Conservation (phyloP, 2,797 vertebrate species). For the Macroramphosus scolopax region DNA sequence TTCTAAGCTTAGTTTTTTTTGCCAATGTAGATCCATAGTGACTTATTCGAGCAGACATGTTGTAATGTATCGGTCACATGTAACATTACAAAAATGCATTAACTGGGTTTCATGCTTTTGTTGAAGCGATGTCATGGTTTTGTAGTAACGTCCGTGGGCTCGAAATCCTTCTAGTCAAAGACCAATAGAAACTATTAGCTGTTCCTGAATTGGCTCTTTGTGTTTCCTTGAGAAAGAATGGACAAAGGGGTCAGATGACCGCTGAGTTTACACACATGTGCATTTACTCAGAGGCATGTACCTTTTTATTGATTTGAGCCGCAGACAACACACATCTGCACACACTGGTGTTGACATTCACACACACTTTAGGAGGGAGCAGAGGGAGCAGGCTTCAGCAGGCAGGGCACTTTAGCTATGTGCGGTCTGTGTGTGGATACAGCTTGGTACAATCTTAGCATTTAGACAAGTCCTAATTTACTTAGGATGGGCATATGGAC, state of each 20-base stretch:
- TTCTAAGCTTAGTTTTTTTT: too few relatives aligned
- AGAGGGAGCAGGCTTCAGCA: constrained; percentile 55
- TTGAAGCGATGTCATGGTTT: constrained; percentile 22
- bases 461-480: constrained; percentile 91
- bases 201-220: constrained; percentile 49
- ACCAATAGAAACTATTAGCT: constrained; percentile 44
- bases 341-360: constrained; percentile 38
- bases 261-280: constrained; percentile 45
- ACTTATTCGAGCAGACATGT: constrained; percentile 10
- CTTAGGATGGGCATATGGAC: constrained; percentile 85
- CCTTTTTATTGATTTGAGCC: constrained; percentile 61
- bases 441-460: constrained; percentile 82
- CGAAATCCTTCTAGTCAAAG: constrained; percentile 26
- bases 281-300: constrained; percentile 57
- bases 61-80: too few relatives aligned
- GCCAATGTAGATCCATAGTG: constrained; percentile 8
- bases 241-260: constrained; percentile 59
- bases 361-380: constrained; percentile 37
- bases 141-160: constrained; percentile 23
- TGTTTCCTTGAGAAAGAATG: constrained; percentile 47
- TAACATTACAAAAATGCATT: constrained; percentile 24
- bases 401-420: constrained; percentile 76
- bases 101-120: constrained; percentile 20
- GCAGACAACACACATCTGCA: constrained; percentile 45
- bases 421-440: constrained; percentile 67